Base-by-base conservation (phyloP, 2,888 invertebrate species). In the Chrysopilus asiliformis region DNA sequence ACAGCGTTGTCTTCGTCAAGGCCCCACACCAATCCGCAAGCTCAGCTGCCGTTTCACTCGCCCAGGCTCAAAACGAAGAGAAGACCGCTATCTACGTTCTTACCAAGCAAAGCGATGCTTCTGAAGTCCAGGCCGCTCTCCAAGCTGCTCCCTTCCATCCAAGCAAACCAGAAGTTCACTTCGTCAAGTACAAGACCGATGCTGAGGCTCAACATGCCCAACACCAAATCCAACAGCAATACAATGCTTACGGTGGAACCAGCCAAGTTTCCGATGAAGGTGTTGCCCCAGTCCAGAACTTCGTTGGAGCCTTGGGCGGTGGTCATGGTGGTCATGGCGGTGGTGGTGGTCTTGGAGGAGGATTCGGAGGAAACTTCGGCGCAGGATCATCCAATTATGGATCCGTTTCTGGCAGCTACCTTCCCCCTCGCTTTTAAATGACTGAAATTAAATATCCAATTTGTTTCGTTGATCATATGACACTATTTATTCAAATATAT, bases 51-150 rank as follows among this genome's bases (percentile, higher is more conserved):
- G 55, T 61, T 42, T 56, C 55, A 50, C 55, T 61, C 33, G 52
- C 52, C 25, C 55, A 57, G 3, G 57, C 58, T 19, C 47, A 51
- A 44, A 59, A 53, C 28, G 62, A 63, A 47, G 63, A 63, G 17
- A 63, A 63, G 52, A 63, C 62, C 25, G 56, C 62, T 43, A 60
- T 63, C 43, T 63, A 63, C 47, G 62, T 63, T 34, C 33, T 45
- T 18, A 56, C 51, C 48, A 60, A 60, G 52, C 63, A 61, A 39
- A 50, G 54, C 2, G 60, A 61, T 40, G 53, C 55, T 1, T 30
- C 57, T 7, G 56, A 60, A 15, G 47, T 60, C 42, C 51, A 59
- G 34, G 40, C 57, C 1, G 51, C 53, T 18, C 49, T 60, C 3
- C 40, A 58, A 26, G 60, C 60, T 37, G 53, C 34, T 15, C 56